phyloP scores from a whole-genome alignment of 1,140 invertebrate genomes.

The Drosophila bocqueti region DNA sequence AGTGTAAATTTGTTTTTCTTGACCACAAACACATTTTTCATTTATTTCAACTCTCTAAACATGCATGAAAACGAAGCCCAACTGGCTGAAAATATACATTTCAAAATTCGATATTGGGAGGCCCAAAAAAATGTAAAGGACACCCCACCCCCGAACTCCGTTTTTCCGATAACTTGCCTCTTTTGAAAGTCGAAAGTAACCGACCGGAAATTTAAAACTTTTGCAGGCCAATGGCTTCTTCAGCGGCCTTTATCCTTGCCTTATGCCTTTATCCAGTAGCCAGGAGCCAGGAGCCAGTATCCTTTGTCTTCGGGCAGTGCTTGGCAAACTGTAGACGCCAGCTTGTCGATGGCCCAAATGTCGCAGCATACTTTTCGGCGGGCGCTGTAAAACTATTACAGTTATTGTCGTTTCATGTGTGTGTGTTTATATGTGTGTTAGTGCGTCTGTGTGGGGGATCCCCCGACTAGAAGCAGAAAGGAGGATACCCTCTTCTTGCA shows the following conservation, averaged over 20 bases:
- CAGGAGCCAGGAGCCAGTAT: background rate
- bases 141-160: too few relatives aligned
- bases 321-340: slow-evolving; percentile 73
- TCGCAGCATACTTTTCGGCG: slow-evolving; percentile 76
- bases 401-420: slow-evolving; percentile 23
- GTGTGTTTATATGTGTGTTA: background rate
- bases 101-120: background rate
- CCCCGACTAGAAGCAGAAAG: slow-evolving; percentile 8
- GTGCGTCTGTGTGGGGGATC: slow-evolving; percentile 17
- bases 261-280: background rate
- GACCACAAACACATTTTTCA: background rate
- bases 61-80: background rate
- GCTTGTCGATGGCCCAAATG: slow-evolving; percentile 62
- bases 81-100: background rate
- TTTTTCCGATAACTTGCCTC: slow-evolving; percentile 4
- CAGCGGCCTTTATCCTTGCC: background rate
- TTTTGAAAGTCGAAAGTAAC: slow-evolving; percentile 10
- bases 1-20: background rate
- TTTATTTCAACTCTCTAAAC: background rate
- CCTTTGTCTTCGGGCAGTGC: slow-evolving; percentile 12
- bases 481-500: slow-evolving; percentile 10
- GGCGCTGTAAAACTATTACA: slow-evolving; percentile 74
- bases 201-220: slow-evolving; percentile 33
- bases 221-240: slow-evolving; percentile 32
- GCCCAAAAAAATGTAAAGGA: background rate